Evolutionary conservation across 2,797 vertebrate genomes (phyloP).

Genomic region (Betta splendens): DNA sequence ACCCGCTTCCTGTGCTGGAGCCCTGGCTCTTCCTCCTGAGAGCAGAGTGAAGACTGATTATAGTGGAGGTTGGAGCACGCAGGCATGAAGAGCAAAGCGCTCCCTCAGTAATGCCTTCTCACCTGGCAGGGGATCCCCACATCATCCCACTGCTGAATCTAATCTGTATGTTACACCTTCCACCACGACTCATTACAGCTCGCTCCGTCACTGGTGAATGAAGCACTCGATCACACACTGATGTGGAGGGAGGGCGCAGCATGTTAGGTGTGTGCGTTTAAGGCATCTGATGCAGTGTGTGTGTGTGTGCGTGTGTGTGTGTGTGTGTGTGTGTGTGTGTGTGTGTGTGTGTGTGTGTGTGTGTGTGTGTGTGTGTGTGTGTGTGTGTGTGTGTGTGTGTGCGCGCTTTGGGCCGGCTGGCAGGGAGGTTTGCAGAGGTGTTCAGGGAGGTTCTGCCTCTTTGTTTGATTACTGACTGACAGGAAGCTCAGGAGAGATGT

Average conservation of each 20-base stretch:
- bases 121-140: not conserved
- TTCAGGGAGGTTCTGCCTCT: slow-evolving; percentile 40
- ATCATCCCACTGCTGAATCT: not conserved
- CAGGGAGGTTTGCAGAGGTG: slow-evolving; percentile 27
- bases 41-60: not conserved
- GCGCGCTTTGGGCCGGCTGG: slow-evolving; percentile 18
- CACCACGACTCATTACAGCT: slow-evolving; percentile 18
- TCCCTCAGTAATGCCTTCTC: not conserved
- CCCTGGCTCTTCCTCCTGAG: not conserved
- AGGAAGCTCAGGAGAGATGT: slow-evolving; percentile 57
- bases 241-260: no score
- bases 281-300: no score
- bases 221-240: not conserved
- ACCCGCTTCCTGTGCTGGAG: not conserved
- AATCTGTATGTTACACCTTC: slow-evolving; percentile 19
- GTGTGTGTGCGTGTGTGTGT: slow-evolving; percentile 3
- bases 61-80: not conserved
- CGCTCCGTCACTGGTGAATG: slow-evolving; percentile 15
- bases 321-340: slow-evolving; percentile 7
- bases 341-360: slow-evolving; percentile 6
- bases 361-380: slow-evolving; percentile 10
- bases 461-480: slow-evolving; percentile 67
- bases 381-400: slow-evolving; percentile 5
- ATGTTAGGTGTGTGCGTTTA: not conserved
- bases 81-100: slow-evolving; percentile 28